Conservation (phyloP, 2,797 vertebrate species). For the Arvicola amphibius region DNA sequence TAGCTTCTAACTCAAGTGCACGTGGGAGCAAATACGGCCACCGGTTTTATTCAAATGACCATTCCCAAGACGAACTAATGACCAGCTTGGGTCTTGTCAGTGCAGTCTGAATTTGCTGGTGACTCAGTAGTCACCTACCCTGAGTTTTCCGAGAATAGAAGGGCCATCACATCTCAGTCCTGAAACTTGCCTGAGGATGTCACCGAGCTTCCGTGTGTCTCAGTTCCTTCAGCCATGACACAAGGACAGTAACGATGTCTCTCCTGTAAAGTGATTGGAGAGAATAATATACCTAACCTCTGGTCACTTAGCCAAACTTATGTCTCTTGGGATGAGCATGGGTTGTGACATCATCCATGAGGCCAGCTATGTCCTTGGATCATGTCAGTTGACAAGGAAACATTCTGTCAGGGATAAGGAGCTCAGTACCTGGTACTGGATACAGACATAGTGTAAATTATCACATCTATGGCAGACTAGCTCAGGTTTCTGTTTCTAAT, state of each 20-base stretch:
- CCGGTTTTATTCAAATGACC: background rate
- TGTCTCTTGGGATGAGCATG: background rate
- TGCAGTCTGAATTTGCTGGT: background rate
- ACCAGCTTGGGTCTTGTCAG: background rate
- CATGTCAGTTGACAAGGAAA: background rate
- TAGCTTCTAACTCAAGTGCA: background rate
- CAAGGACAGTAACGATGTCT: background rate
- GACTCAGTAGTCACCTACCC: background rate
- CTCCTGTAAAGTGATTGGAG: background rate
- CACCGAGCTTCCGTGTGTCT: background rate
- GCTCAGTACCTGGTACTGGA: background rate
- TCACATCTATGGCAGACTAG: background rate
- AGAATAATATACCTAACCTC: background rate
- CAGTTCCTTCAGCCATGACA: background rate
- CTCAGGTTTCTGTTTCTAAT: constrained; percentile 11
- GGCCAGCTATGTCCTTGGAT: background rate
- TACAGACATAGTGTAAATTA: background rate
- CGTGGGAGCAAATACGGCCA: background rate
- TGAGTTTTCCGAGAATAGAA: background rate
- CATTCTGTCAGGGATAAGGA: background rate
- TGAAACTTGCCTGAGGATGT: background rate
- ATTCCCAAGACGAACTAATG: background rate
- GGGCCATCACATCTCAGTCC: background rate
- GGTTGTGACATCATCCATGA: background rate
- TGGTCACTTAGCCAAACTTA: background rate